Evolutionary conservation across 2,113 vertebrate species (phyloP), one percentile per base, ranked within the genome.

Genomic region (Apistogramma diplotaenia): DNA sequence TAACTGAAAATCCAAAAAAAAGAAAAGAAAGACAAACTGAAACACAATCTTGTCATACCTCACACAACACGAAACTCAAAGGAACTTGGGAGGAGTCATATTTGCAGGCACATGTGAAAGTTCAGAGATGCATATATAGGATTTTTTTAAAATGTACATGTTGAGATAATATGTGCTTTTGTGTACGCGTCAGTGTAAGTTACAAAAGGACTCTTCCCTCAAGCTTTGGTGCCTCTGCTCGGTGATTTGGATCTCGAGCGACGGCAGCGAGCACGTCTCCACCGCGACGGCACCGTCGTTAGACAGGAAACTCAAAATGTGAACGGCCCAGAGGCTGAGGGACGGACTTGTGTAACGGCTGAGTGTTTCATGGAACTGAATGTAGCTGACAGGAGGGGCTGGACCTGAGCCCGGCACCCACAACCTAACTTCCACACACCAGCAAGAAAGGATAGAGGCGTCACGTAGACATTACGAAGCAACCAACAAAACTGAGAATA

Each of bases 41-140:
- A 93, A 95, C 89, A 92, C 93, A 95, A 95, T 94, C 92, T 94
- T 78, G 79, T 95, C 94, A 95, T 96, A 96, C 95, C 95, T 96
- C 95, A 96, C 94, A 91, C 92, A 93, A 95, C 94, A 94, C 89
- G 83, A 95, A 91, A 93, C 92, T 93, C 90, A 94, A 93, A 93
- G 72, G 91, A 94, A 90, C 91, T 89, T 85, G 91, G 91, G 91
- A 93, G 92, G 93, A 93, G 91, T 89, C 87, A 62, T 85, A 89
- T 84, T 91, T 84, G 87, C 89, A 85, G 91, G 91, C 93, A 93
- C 93, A 94, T 89, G 93, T 92, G 85, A 81, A 89, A 88, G 87
- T 92, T 92, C 81, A 79, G 74, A 85, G 81, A 86, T 85, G 87
- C 84, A 87, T 92, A 88, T 88, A 85, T 89, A 89, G 73, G 82